phyloP scores from a whole-genome alignment of 35 echinoderm and acorn worm genomes.

The Eucidaris tribuloides region DNA sequence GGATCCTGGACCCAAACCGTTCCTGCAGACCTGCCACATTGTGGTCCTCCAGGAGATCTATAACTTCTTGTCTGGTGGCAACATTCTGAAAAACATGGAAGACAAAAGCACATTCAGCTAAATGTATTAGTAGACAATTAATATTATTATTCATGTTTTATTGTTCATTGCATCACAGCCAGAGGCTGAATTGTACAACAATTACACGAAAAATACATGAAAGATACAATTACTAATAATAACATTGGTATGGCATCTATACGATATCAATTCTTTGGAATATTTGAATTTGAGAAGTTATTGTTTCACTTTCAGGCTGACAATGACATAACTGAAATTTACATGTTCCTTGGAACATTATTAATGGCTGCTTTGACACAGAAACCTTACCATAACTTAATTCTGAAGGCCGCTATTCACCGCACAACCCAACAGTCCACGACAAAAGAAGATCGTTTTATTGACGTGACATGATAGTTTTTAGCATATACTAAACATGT shows the following conservation, averaged over 20 bases:
- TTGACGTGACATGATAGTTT: too few relatives aligned
- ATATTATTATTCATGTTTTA: not conserved
- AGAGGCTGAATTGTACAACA: not conserved
- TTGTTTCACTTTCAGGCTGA: too few relatives aligned
- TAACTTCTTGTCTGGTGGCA: constrained; percentile 69
- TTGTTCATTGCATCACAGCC: not conserved
- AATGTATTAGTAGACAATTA: not conserved
- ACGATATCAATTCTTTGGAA: too few relatives aligned
- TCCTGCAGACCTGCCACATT: constrained; percentile 50
- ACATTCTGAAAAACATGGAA: constrained; percentile 50
- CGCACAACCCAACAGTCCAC: too few relatives aligned
- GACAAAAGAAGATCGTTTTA: too few relatives aligned
- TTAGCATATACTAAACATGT: too few relatives aligned
- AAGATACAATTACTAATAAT: not conserved
- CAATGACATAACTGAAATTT: too few relatives aligned
- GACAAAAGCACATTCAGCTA: not conserved
- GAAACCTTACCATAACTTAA: too few relatives aligned
- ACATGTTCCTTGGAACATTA: too few relatives aligned
- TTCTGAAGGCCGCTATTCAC: too few relatives aligned
- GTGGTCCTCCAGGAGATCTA: constrained; percentile 46
- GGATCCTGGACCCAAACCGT: constrained; percentile 61
- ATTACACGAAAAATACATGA: not conserved
- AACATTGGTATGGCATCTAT: not conserved
- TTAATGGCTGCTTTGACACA: too few relatives aligned
- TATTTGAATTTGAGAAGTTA: too few relatives aligned